A percentile compares a stretch with the other conserved stretches of the same genome.
Evolutionary conservation across 2,113 vertebrate genomes (phyloP).

Genomic region (Protobothrops flavoviridis): DNA sequence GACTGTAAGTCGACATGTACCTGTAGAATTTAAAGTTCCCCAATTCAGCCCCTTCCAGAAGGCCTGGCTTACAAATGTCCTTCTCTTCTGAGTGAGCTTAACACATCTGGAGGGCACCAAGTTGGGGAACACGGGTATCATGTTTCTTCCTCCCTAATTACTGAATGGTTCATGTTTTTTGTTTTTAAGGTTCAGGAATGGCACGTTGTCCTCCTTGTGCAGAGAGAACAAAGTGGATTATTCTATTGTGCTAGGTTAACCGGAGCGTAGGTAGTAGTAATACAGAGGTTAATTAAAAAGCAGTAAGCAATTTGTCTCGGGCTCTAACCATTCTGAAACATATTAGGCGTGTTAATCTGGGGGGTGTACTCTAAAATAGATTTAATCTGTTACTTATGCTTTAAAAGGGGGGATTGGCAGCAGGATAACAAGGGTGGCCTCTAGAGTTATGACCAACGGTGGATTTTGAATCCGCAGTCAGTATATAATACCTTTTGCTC

Average conservation of each 20-base stretch:
- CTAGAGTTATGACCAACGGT: background rate
- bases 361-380: background rate
- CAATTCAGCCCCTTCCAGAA: background rate
- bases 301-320: background rate
- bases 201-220: accelerated
- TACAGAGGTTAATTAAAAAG: accelerated
- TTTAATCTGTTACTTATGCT: background rate
- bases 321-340: background rate
- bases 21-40: background rate
- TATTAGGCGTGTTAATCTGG: background rate
- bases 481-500: constrained; percentile 32
- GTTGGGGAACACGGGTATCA: background rate
- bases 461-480: constrained; percentile 43
- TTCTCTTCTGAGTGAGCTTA: background rate
- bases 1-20: background rate
- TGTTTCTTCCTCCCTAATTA: background rate
- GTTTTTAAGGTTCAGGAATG: background rate
- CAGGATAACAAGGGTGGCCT: background rate
- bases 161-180: background rate
- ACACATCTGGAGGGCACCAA: background rate
- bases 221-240: background rate
- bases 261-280: background rate
- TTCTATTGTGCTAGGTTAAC: background rate
- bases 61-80: background rate
- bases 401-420: background rate